Conservation (phyloP, 2,113 vertebrate species). For the Eptesicus fuscus region DNA sequence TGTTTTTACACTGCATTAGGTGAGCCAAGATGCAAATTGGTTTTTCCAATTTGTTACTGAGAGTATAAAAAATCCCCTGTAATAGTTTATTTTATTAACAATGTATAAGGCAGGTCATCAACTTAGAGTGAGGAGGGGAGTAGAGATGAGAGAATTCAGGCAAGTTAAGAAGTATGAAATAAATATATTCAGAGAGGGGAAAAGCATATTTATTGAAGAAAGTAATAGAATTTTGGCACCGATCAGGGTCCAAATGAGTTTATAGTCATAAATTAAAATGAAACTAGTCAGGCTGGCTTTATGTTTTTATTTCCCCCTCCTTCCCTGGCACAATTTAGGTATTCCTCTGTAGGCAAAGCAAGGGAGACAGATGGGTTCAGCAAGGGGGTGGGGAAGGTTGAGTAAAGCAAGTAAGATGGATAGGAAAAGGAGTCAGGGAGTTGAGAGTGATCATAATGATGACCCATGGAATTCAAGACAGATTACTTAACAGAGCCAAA, state of each 20-base stretch:
- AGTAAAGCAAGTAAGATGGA: neutral
- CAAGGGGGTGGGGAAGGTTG: accelerated
- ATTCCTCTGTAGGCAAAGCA: neutral
- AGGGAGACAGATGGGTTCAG: neutral
- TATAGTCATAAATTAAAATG: neutral
- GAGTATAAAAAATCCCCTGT: neutral
- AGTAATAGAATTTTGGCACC: neutral
- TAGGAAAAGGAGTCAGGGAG: neutral
- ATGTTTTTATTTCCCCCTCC: neutral
- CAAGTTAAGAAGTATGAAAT: neutral
- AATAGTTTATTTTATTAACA: neutral
- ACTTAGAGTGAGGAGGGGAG: neutral
- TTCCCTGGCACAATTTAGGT: neutral
- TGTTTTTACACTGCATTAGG: neutral
- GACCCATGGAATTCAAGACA: neutral
- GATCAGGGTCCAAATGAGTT: neutral
- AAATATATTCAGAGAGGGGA: neutral
- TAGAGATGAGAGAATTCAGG: neutral
- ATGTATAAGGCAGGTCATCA: neutral
- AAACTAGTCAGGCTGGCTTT: neutral
- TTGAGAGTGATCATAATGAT: neutral
- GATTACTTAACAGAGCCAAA: neutral
- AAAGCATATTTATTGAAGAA: neutral
- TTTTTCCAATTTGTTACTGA: neutral
- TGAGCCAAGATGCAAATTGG: neutral